Conservation (phyloP, 2,888 invertebrate genomes). For the Litoditis marina region DNA sequence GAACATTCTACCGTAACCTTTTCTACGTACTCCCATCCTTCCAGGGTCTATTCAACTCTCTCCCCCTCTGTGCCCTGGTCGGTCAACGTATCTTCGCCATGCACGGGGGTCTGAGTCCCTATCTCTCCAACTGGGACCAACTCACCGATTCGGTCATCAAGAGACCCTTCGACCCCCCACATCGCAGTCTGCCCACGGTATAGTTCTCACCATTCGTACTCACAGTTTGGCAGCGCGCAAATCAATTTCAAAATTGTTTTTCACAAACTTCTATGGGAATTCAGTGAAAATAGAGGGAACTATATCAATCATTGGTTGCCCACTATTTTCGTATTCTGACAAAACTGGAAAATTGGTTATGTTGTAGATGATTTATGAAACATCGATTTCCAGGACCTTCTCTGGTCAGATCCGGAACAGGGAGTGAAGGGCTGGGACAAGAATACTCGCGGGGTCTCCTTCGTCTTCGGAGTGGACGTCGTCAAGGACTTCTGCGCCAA, state of each 20-base stretch:
- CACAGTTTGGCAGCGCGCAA: too few species aligned
- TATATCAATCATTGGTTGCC: neutral
- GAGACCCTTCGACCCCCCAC: slow-evolving; percentile 38
- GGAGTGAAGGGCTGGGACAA: slow-evolving; percentile 33
- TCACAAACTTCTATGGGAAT: too few species aligned
- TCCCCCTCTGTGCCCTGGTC: slow-evolving; percentile 38
- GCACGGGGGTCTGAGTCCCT: slow-evolving; percentile 40
- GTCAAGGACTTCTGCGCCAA: slow-evolving; percentile 37
- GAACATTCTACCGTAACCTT: too few species aligned
- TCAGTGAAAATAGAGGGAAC: neutral
- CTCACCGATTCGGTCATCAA: slow-evolving; percentile 24
- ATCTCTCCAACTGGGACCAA: slow-evolving; percentile 28
- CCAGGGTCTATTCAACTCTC: slow-evolving; percentile 40
- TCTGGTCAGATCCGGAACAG: slow-evolving; percentile 44
- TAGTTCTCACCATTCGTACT: neutral
- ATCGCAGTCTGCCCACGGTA: slow-evolving; percentile 27
- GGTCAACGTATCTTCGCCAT: slow-evolving; percentile 42
- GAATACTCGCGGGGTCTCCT: slow-evolving; percentile 39
- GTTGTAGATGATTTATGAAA: neutral
- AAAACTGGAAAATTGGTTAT: neutral
- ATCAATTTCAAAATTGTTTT: too few species aligned
- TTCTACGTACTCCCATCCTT: neutral
- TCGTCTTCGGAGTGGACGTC: slow-evolving; percentile 39
- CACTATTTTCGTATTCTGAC: neutral
- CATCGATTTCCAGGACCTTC: slow-evolving; percentile 28